A percentile compares a stretch with the other conserved stretches of the same genome.
phyloP scores from a whole-genome alignment of 1,140 invertebrate species.

The Himalopsyche phryganea region DNA sequence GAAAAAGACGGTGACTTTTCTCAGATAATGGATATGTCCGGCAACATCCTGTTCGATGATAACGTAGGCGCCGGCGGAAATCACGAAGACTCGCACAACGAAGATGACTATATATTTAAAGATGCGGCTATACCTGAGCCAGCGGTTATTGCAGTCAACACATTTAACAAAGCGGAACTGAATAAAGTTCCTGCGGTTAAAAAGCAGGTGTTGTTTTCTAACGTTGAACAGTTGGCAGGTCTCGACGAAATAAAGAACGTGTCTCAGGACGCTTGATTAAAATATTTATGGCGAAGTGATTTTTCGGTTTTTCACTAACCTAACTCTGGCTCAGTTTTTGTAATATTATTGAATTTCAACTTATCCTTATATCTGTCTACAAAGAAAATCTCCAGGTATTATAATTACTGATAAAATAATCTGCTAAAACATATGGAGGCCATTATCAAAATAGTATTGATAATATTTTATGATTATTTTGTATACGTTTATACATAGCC shows the following conservation, averaged over 20 bases:
- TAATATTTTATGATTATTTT: too few species aligned
- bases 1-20: slow-evolving; percentile 1
- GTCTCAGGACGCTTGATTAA: not conserved
- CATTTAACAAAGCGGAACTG: not conserved
- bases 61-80: slow-evolving; percentile 2
- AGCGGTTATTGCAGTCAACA: not conserved
- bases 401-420: too few species aligned
- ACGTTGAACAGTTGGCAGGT: slow-evolving; percentile 30
- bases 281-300: too few species aligned
- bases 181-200: slow-evolving; percentile 6
- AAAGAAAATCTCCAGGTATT: too few species aligned
- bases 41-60: slow-evolving; percentile 29
- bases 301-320: too few species aligned
- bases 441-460: too few species aligned
- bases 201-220: slow-evolving; percentile 26
- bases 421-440: too few species aligned
- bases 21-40: slow-evolving; percentile 32
- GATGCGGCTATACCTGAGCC: not conserved
- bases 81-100: slow-evolving; percentile 8
- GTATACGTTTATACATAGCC: too few species aligned
- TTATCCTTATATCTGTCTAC: too few species aligned
- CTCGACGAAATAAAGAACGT: slow-evolving; percentile 7
- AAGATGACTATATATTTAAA: not conserved
- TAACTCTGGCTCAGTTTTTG: too few species aligned
- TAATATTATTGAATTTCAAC: too few species aligned